A percentile compares a stretch with the other conserved stretches of the same genome.
Conservation (phyloP, 1,140 invertebrate species). For the Orussus abietinus region DNA sequence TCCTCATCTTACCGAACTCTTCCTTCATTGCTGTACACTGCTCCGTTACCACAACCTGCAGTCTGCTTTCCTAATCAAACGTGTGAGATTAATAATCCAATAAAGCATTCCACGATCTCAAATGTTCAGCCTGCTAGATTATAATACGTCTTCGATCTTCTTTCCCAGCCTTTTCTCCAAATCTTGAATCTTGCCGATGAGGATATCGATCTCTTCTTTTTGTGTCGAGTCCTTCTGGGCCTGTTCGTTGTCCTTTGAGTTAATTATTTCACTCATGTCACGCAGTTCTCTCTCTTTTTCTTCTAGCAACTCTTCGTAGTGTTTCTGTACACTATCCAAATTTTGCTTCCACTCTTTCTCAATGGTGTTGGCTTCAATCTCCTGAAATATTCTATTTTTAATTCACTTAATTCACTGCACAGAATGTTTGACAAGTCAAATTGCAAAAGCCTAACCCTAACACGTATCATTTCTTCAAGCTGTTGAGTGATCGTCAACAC, state of each 20-base stretch:
- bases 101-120: not conserved
- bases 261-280: constrained; percentile 26
- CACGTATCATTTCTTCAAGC: constrained; percentile 21
- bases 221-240: constrained; percentile 14
- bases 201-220: constrained; percentile 23
- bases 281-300: constrained; percentile 30
- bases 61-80: constrained; percentile 28
- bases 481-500: constrained; percentile 17
- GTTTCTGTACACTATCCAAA: constrained; percentile 15
- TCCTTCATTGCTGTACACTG: constrained; percentile 35
- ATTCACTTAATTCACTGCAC: constrained; percentile 9
- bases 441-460: constrained; percentile 21
- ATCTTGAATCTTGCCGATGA: constrained; percentile 28
- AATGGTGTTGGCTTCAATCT: constrained; percentile 16
- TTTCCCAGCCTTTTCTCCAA: constrained; percentile 31
- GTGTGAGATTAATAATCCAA: constrained; percentile 1
- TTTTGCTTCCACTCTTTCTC: constrained; percentile 24
- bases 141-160: constrained; percentile 34
- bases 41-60: constrained; percentile 28
- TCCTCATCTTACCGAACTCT: constrained; percentile 36
- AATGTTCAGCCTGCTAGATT: not conserved
- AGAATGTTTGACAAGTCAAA: constrained; percentile 2
- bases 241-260: constrained; percentile 24
- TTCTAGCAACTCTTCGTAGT: constrained; percentile 19
- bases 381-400: constrained; percentile 6